Evolutionary conservation across 2,888 invertebrate genomes (phyloP), one percentile per base, ranked within the genome.

Genomic region (Drosophila kuntzei): DNA sequence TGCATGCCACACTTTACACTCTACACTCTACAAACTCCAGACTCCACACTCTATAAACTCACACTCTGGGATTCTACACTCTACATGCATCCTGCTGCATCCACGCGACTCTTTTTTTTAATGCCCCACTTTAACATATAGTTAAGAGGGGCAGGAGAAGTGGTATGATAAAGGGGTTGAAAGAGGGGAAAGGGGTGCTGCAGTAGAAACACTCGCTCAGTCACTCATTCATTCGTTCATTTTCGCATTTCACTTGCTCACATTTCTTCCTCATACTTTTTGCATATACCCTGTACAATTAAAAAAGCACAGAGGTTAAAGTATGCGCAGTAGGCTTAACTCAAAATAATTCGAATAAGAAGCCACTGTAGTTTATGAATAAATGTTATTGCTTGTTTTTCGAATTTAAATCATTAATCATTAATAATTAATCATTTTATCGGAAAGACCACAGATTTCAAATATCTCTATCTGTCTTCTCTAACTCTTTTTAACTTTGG

Each of bases 171-270:
- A 27, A 16, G 41, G 22, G 39, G 37, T 14, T 9, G 39, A 18
- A 20, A 36, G 36, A 16, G 36, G 1, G 6, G n/a, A 2, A 29
- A 14, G 16, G 50, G 3, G 41, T 5, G 12, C 12, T 8, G 47
- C 49, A 49, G 47, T 32, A 37, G 44, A 34, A 71, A 41, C 47
- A 29, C 34, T 71, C 39, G 53, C 47, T 51, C 76, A 67, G 36
- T 71, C 63, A 61, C 68, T 53, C 54, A 69, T 57, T 74, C 70
- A 55, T 43, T 75, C 60, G 41, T 63, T 67, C 60, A 70, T 71
- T 85, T 79, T 61, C 57, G 39, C 76, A 76, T 69, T 76, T 61
- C 64, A 65, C 66, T 69, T 82, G 77, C 64, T 72, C 41, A 53
- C 29, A 41, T 53, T 53, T 41, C 29, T 39, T 29, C 29, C 6